Conservation (phyloP, 2,113 vertebrate species). For the Sebastes fasciatus region DNA sequence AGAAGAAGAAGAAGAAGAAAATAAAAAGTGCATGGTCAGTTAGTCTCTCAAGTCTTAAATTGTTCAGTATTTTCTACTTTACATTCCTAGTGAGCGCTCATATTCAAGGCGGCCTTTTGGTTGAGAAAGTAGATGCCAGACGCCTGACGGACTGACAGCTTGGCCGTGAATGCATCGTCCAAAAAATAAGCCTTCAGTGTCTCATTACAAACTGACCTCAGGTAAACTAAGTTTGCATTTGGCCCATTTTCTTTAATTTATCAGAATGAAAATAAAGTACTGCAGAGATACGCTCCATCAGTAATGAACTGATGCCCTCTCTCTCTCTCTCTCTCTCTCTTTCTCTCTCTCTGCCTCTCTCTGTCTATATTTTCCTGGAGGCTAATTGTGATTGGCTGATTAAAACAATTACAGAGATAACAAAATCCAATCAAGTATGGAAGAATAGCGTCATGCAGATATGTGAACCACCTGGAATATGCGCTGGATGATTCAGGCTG, state of each 20-base stretch:
- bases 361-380: conserved; percentile 34
- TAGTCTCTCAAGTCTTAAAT: neutral
- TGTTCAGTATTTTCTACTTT: conserved; percentile 8
- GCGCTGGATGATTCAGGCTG: conserved; percentile 23
- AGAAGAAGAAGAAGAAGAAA: neutral
- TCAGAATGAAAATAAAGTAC: conserved; percentile 27
- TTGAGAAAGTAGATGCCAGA: conserved; percentile 16
- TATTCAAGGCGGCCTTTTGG: conserved; percentile 15
- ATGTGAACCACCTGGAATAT: conserved; percentile 58
- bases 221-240: conserved; percentile 50
- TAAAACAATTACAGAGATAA: conserved; percentile 77
- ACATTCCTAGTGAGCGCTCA: neutral
- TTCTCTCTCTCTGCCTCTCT: neutral
- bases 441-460: conserved; percentile 56
- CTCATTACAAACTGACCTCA: conserved; percentile 47
- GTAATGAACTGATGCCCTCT: conserved; percentile 4
- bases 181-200: conserved; percentile 10
- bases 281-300: neutral
- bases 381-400: conserved; percentile 73
- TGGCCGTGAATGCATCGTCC: conserved; percentile 47
- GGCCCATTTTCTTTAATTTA: conserved; percentile 41
- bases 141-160: conserved; percentile 70
- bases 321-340: neutral
- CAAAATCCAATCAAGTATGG: conserved; percentile 70
- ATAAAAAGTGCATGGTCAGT: conserved; percentile 22